phyloP scores from a whole-genome alignment of 1,140 invertebrate genomes.

The Cheumatopsyche charites region DNA sequence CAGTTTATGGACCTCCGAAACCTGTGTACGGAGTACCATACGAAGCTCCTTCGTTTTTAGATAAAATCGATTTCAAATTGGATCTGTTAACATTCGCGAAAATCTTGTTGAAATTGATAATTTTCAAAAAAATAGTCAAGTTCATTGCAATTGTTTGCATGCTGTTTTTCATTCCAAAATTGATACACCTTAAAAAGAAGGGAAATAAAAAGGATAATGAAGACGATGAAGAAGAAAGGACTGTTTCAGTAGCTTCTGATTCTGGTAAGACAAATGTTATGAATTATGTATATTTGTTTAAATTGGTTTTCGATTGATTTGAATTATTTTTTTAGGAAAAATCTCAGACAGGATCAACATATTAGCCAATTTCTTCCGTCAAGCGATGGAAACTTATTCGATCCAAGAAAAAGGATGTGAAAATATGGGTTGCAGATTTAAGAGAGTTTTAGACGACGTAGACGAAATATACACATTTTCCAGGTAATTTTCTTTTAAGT shows the following conservation, averaged over 20 bases:
- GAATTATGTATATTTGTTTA: background rate
- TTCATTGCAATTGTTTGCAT: slow-evolving; percentile 76
- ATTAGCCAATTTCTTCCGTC: slow-evolving; percentile 36
- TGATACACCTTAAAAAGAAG: slow-evolving; percentile 63
- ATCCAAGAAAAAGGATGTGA: slow-evolving; percentile 45
- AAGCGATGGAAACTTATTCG: slow-evolving; percentile 45
- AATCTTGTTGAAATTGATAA: slow-evolving; percentile 72
- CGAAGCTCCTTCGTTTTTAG: slow-evolving; percentile 62
- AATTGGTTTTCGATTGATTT: background rate
- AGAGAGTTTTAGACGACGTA: slow-evolving; percentile 39
- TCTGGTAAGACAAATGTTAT: slow-evolving; percentile 2
- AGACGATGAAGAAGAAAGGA: slow-evolving; percentile 51
- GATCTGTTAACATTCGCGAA: slow-evolving; percentile 75
- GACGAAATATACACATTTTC: slow-evolving; percentile 43
- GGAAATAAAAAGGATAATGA: slow-evolving; percentile 55
- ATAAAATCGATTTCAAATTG: slow-evolving; percentile 65
- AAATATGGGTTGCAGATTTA: slow-evolving; percentile 42
- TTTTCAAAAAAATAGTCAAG: slow-evolving; percentile 79
- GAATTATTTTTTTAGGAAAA: slow-evolving; percentile 20
- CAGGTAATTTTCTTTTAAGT: slow-evolving; percentile 33
- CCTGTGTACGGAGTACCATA: slow-evolving; percentile 63
- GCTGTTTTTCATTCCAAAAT: slow-evolving; percentile 74
- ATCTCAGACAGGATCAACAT: slow-evolving; percentile 22
- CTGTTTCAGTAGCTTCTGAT: background rate
- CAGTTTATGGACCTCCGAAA: slow-evolving; percentile 60